phyloP scores from a whole-genome alignment of 2,888 invertebrate genomes.

The Chaetogeoica ovagalla region DNA sequence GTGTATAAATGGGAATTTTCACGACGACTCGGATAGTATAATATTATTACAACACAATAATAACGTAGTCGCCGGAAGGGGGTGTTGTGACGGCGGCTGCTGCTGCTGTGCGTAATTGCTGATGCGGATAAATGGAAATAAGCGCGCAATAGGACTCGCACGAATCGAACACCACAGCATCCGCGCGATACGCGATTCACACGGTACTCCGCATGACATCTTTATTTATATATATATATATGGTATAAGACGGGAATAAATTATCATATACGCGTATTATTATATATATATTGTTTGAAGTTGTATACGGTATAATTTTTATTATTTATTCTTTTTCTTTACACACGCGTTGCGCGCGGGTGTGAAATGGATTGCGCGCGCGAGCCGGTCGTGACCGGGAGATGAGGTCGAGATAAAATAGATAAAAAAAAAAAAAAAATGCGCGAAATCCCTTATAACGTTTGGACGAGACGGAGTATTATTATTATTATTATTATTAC shows the following conservation, averaged over 20 bases:
- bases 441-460: slow-evolving; percentile 39
- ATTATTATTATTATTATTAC: no score
- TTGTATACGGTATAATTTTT: not conserved
- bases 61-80: not conserved
- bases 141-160: not conserved
- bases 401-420: slow-evolving; percentile 22
- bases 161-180: slow-evolving; percentile 24
- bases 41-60: no score
- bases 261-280: slow-evolving; percentile 8
- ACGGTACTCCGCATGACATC: slow-evolving; percentile 31
- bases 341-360: slow-evolving; percentile 31
- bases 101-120: not conserved
- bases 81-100: no score
- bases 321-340: not conserved
- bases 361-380: slow-evolving; percentile 49
- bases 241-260: slow-evolving; percentile 34
- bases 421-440: slow-evolving; percentile 11
- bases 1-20: no score
- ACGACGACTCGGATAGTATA: no score
- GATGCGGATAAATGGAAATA: not conserved
- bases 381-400: slow-evolving; percentile 49
- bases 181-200: slow-evolving; percentile 5
- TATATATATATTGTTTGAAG: not conserved
- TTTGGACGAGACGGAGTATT: not conserved
- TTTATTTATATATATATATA: not conserved